phyloP scores from a whole-genome alignment of 2,797 vertebrate species.

The Bradypodion pumilum region DNA sequence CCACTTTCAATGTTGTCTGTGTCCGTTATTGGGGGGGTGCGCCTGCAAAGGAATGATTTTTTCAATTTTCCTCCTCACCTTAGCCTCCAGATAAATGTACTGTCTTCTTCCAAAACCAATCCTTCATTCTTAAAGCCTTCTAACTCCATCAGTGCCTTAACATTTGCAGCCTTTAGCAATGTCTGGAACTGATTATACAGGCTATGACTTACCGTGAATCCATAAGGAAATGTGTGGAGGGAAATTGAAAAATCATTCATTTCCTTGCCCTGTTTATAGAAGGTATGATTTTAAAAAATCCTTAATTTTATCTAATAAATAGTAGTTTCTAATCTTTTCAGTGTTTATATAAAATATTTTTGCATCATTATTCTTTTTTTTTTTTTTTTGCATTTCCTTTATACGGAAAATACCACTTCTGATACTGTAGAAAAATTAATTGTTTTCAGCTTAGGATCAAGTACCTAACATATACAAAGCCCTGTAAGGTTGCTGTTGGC shows the following conservation, averaged over 20 bases:
- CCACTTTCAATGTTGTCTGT: too few relatives aligned
- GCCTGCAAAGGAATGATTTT: too few relatives aligned
- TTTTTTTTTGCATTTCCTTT: constrained; percentile 39
- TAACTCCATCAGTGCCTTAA: background rate
- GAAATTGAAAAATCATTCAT: background rate
- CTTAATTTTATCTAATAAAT: background rate
- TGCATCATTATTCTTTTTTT: constrained; percentile 54
- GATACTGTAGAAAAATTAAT: background rate
- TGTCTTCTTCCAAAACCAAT: background rate
- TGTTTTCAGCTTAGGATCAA: background rate
- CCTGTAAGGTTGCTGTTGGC: too few relatives aligned
- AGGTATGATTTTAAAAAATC: too few relatives aligned
- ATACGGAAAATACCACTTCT: constrained; percentile 40
- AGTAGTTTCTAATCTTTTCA: background rate
- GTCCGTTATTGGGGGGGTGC: too few relatives aligned
- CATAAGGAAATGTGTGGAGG: background rate
- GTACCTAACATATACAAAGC: too few relatives aligned
- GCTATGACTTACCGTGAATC: background rate
- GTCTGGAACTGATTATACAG: background rate
- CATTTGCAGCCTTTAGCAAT: background rate
- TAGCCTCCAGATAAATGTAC: background rate
- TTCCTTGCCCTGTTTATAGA: too few relatives aligned
- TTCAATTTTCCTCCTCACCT: too few relatives aligned
- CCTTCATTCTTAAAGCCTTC: background rate
- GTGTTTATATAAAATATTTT: constrained; percentile 8